Percentiles rank a stretch among this genome's conserved stretches.
Conservation (phyloP, 2,113 vertebrate species). For the Epinephelus fuscoguttatus region DNA sequence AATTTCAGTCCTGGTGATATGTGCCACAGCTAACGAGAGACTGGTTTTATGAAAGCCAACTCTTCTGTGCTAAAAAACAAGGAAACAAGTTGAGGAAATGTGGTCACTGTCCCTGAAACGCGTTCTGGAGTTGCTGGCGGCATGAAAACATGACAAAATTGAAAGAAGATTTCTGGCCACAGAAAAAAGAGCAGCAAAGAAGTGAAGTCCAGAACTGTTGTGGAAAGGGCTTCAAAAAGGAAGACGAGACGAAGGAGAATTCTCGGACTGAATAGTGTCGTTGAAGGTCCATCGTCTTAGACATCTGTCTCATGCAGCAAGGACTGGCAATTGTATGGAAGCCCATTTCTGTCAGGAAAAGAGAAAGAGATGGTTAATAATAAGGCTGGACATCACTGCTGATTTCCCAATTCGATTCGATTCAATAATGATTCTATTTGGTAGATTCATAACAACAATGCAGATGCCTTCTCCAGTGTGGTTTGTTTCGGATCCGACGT, state of each 20-base stretch:
- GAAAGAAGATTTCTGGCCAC: neutral
- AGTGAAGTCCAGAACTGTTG: neutral
- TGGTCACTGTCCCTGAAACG: neutral
- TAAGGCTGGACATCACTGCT: neutral
- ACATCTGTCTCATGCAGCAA: neutral
- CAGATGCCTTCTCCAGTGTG: no score
- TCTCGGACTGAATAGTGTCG: neutral
- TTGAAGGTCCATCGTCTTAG: neutral
- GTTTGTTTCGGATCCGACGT: no score
- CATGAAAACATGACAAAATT: neutral
- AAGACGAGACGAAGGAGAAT: neutral
- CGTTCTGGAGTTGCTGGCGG: neutral
- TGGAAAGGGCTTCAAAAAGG: neutral
- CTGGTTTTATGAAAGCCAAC: neutral
- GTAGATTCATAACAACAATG: no score
- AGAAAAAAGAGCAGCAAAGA: conserved; percentile 1
- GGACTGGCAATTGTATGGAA: neutral
- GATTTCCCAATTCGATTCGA: no score
- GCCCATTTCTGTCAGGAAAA: conserved; percentile 15
- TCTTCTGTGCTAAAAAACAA: neutral
- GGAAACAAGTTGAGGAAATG: neutral
- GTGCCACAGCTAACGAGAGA: neutral
- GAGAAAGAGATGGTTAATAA: neutral
- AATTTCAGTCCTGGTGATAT: neutral
- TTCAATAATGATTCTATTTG: no score